phyloP scores from a whole-genome alignment of 2,113 vertebrate species.

The Semnornis frantzii region DNA sequence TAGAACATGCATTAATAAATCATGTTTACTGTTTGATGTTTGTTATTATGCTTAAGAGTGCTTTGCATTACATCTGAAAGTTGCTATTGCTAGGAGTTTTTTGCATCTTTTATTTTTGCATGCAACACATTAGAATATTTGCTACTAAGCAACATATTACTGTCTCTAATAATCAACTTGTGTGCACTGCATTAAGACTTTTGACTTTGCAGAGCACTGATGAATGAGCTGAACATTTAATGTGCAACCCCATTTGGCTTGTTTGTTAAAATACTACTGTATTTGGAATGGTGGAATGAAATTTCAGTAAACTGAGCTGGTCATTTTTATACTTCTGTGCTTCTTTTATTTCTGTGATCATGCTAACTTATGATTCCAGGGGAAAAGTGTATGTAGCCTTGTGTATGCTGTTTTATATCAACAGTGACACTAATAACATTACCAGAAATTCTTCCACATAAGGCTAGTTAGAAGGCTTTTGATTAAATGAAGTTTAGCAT shows the following conservation, averaged over 20 bases:
- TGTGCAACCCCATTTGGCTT: background rate
- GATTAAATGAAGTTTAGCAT: conserved; percentile 6
- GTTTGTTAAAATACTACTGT: background rate
- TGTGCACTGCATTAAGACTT: background rate
- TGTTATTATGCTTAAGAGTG: background rate
- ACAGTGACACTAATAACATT: conserved; percentile 24
- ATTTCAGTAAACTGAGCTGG: background rate
- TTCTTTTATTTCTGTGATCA: background rate
- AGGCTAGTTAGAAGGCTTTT: conserved; percentile 1
- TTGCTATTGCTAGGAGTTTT: background rate
- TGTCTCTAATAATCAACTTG: background rate
- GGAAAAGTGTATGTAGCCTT: background rate
- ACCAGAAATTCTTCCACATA: background rate
- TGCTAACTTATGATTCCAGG: background rate
- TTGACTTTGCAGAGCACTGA: background rate
- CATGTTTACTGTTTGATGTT: background rate
- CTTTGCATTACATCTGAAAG: background rate
- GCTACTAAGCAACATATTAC: background rate
- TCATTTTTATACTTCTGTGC: background rate
- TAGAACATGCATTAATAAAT: background rate
- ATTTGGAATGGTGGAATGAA: background rate
- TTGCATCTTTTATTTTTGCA: background rate
- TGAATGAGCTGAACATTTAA: background rate
- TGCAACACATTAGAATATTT: background rate
- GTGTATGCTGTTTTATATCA: conserved; percentile 4